Evolutionary conservation across 1,140 invertebrate genomes (phyloP), one percentile per base, ranked within the genome.

Genomic region (Pachyrhynchus sulphureomaculatus): DNA sequence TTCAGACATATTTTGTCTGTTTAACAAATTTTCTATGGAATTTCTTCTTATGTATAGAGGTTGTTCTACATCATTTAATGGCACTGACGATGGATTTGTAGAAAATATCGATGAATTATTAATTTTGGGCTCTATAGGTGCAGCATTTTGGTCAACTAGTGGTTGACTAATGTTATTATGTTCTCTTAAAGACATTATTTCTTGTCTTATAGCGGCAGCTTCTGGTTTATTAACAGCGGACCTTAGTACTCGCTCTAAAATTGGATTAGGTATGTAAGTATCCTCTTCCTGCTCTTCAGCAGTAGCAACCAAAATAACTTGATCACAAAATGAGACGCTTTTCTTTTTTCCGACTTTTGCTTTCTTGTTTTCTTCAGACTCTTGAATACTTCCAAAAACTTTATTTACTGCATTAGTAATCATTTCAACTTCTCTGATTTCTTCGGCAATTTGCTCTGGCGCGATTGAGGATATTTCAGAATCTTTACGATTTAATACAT

Each of bases 321-420:
- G 91, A 74, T 96, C 92, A 69, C 92, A 95, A 75, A 96, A 96
- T 0, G 92, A 94, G 1, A 96, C 93, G 67, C 90, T 93, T 75
- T 95, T 95, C 81, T 95, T 95, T 72, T 92, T 92, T 5, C 81
- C 52, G 87, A 82, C 24, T 61, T 55, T 65, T 64, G 17, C 5
- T 18, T 41, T 61, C 60, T 24, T 37, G 39, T 29, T 23, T 20
- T 66, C 61, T 39, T 67, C 62, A 34, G 17, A 4, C 2, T 33
- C 26, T 39, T 56, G 24, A 12, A 15, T 24, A 10, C 13, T n/a
- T 37, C 58, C 58, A 42, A 81, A 58, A 2, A 77, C 76, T 58
- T 81, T 76, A 60, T 81, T 76, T 17, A 82, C 79, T 62, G 79
- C 76, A 5, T 76, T 74, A 58, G 77, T 82, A 23, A 82, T 70